phyloP scores from a whole-genome alignment of 2,113 vertebrate species.

The Hystrix cristata region DNA sequence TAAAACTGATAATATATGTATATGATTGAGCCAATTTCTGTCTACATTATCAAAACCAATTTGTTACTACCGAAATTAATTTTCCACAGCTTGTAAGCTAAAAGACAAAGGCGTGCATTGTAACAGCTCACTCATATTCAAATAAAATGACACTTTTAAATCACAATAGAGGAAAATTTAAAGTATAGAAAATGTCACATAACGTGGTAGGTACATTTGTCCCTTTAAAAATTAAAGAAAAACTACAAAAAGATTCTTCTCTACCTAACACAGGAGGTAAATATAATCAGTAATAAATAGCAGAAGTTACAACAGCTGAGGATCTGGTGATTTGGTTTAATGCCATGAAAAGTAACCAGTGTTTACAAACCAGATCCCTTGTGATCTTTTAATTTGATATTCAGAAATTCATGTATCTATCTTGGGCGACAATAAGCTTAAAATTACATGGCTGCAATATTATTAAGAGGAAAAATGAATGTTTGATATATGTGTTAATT shows the following conservation, averaged over 20 bases:
- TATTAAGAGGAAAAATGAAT: not conserved
- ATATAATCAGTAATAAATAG: not conserved
- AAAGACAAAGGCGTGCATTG: not conserved
- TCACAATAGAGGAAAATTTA: slow-evolving; percentile 3
- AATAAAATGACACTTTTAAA: slow-evolving; percentile 46
- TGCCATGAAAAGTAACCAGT: not conserved
- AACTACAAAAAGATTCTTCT: not conserved
- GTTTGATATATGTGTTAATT: slow-evolving; percentile 50
- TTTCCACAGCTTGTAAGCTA: not conserved
- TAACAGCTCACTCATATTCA: slow-evolving; percentile 2
- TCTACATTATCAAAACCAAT: not conserved
- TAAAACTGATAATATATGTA: not conserved
- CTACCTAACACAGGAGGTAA: not conserved
- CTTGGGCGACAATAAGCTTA: slow-evolving; percentile 11
- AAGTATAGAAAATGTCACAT: not conserved
- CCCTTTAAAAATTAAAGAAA: slow-evolving; percentile 18
- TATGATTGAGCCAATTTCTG: slow-evolving; percentile 21
- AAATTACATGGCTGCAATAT: slow-evolving; percentile 43
- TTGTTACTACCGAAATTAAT: slow-evolving; percentile 24
- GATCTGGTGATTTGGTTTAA: not conserved
- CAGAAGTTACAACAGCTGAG: not conserved
- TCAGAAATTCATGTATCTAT: slow-evolving; percentile 44
- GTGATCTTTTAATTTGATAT: slow-evolving; percentile 52
- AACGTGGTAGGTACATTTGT: not conserved
- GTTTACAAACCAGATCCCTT: not conserved